Percentiles rank a stretch among this genome's conserved stretches.
Evolutionary conservation across 1,140 invertebrate genomes (phyloP).

Genomic region (Ostrea edulis): DNA sequence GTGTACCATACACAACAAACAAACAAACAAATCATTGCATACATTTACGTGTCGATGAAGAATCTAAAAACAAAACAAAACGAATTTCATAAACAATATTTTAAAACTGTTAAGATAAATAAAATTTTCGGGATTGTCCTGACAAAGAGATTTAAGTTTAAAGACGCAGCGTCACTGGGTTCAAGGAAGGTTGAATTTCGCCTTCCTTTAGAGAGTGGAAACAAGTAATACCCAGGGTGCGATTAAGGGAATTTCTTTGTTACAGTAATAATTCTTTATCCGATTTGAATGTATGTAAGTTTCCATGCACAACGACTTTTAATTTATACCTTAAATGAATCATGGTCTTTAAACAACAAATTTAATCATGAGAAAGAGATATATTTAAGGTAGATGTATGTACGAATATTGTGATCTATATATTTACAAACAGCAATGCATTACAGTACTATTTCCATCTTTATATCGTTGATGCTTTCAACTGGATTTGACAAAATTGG

Average conservation of each 20-base stretch:
- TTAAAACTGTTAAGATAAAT: no score
- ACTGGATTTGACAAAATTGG: constrained; percentile 10
- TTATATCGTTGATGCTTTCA: not conserved
- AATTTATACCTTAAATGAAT: constrained; percentile 17
- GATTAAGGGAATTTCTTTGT: not conserved
- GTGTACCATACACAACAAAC: no score
- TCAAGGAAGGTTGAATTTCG: not conserved
- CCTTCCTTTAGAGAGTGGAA: not conserved
- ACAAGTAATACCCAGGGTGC: not conserved
- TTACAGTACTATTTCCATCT: not conserved
- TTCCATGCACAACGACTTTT: constrained; percentile 34
- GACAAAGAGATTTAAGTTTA: not conserved
- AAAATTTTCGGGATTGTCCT: not conserved
- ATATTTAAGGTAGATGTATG: not conserved
- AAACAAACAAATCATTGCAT: no score
- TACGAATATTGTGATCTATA: constrained; percentile 4
- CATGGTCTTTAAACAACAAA: not conserved
- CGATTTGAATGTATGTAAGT: constrained; percentile 13
- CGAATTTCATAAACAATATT: no score
- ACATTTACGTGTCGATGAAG: no score
- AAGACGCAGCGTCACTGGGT: not conserved
- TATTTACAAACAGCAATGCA: not conserved
- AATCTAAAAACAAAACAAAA: no score
- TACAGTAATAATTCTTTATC: not conserved
- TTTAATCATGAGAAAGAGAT: not conserved